Conservation (phyloP, 1,140 invertebrate genomes). For the Drosophila burlai region DNA sequence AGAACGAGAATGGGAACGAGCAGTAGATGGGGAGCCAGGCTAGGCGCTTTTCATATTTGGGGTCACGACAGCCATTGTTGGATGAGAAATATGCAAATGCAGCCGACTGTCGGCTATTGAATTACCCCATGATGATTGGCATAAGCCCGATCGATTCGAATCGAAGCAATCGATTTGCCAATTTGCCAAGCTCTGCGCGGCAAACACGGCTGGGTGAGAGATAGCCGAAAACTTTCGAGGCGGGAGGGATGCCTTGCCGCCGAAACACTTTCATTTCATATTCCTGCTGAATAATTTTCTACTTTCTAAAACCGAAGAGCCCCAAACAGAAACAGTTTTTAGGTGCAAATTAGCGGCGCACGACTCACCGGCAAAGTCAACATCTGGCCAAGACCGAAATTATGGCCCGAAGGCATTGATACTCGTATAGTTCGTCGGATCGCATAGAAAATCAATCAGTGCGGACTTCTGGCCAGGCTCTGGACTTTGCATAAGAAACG, state of each 20-base stretch:
- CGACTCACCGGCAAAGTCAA: constrained; percentile 50
- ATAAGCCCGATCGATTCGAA: constrained; percentile 44
- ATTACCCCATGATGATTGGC: constrained; percentile 71
- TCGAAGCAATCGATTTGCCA: constrained; percentile 41
- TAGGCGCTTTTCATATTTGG: constrained; percentile 37
- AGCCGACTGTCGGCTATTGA: constrained; percentile 59
- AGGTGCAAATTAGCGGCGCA: constrained; percentile 80
- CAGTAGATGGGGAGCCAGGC: not conserved
- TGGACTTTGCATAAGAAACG: constrained; percentile 40
- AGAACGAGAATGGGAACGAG: constrained; percentile 4
- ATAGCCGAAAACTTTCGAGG: constrained; percentile 16
- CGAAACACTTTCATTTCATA: constrained; percentile 74
- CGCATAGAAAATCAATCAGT: constrained; percentile 72
- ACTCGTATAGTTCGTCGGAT: constrained; percentile 10
- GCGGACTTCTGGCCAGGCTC: constrained; percentile 48
- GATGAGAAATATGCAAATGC: constrained; percentile 54
- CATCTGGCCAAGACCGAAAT: constrained; percentile 49
- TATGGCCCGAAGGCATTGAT: constrained; percentile 44
- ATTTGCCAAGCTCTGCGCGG: constrained; percentile 29
- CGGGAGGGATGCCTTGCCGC: constrained; percentile 6
- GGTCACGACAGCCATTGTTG: constrained; percentile 42
- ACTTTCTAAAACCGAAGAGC: constrained; percentile 70
- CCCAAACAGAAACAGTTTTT: constrained; percentile 43
- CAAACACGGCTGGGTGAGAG: not conserved
- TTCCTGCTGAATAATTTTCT: constrained; percentile 57